phyloP scores from a whole-genome alignment of 2,113 vertebrate genomes.

The Chionis minor region DNA sequence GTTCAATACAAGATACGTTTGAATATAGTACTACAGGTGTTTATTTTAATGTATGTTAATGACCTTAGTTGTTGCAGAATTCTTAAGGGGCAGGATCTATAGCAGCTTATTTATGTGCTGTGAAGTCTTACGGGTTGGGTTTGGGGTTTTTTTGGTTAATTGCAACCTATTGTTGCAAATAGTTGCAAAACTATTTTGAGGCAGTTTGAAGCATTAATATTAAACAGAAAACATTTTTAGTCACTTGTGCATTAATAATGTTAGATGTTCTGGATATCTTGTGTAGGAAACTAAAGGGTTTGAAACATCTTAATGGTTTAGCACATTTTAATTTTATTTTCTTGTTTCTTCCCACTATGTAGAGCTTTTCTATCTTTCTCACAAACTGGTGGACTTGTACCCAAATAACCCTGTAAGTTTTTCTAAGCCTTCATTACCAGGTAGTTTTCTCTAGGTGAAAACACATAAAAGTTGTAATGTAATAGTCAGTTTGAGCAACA shows the following conservation, averaged over 20 bases:
- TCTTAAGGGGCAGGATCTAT: not conserved
- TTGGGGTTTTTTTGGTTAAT: not conserved
- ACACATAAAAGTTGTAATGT: not conserved
- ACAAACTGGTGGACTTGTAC: slow-evolving; percentile 98
- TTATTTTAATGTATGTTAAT: not conserved
- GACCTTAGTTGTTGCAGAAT: not conserved
- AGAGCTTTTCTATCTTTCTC: slow-evolving; percentile 99
- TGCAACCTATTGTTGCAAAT: no score
- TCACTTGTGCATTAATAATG: not conserved
- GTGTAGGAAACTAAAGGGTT: not conserved
- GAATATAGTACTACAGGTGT: not conserved
- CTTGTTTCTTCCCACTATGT: not conserved
- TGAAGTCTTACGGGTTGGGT: not conserved
- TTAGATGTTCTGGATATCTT: not conserved
- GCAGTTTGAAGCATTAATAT: not conserved
- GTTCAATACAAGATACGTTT: not conserved
- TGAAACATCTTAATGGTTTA: not conserved
- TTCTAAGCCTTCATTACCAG: not conserved
- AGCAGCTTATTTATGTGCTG: not conserved
- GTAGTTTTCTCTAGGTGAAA: not conserved
- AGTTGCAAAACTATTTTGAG: not conserved
- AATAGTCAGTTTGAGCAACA: not conserved
- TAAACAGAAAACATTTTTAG: not conserved
- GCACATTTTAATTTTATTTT: slow-evolving; percentile 29
- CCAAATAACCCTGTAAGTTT: slow-evolving; percentile 96